Base-by-base conservation (phyloP, 2,113 vertebrate species). In the Naja naja region DNA sequence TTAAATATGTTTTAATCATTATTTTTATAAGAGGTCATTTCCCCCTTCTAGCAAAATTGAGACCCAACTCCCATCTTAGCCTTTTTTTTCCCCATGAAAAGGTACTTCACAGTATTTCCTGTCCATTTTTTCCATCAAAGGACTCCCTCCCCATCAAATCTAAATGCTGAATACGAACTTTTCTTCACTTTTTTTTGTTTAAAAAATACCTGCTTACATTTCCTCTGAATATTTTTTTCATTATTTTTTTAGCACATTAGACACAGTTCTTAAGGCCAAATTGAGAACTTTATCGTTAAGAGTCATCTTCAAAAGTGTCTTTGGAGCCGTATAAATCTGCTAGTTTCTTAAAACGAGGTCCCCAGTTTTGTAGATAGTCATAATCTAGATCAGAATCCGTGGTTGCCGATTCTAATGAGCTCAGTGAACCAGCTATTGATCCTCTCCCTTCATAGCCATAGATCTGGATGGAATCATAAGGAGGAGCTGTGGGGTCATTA, bases 361-460 rank as follows among this genome's bases (percentile, higher is more conserved):
- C 99, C 99, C 99, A 99, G 39, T 99, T 99, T 97, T 99, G 99
- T 98, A 99, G 99, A 98, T 99, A 99, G 98, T 99, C 99, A 90
- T 99, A 99, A 98, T 99, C 99, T 98, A 99, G 98, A 97, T 99
- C 99, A 22, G 99, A 99, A 97, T 99, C 99, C 90, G 99, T 99
- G 22, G 99, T 99, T 47, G 99, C 99, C 1, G 99, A 99, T 97
- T 99, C 99, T 93, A 99, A 97, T 30, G 99, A 99, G 96, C 99
- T 99, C 96, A 99, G 97, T 18, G 99, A 99, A 47, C 99, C 99
- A 0, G 99, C 99, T 97, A 99, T 97, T 0, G 99, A 99, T 92
- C 99, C 99, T 94, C 99, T 97, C 88, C 99, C 99, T 93, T 99
- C 99, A 0, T 99, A 99, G 91, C 99, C 99, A 30, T 99, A 99